Percentiles rank a stretch among this genome's conserved stretches.
phyloP scores from a whole-genome alignment of 2,113 vertebrate genomes.

The Dermatemys mawii region DNA sequence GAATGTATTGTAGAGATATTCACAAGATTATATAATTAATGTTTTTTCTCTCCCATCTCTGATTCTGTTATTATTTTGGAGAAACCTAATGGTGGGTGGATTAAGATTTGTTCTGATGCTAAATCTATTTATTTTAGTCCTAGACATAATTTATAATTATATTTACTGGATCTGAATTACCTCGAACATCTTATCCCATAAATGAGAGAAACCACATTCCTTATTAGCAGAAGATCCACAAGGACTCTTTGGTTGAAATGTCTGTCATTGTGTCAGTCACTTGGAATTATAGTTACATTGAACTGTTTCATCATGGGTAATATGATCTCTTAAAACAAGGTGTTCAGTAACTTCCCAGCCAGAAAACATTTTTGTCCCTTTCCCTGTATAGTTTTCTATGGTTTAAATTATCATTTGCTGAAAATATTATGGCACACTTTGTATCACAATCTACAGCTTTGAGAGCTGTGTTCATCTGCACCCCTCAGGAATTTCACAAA shows the following conservation, averaged over 20 bases:
- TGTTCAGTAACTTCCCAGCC: conserved; percentile 9
- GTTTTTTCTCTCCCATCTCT: neutral
- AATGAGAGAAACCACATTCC: neutral
- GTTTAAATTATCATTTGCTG: conserved; percentile 52
- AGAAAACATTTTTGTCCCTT: conserved; percentile 18
- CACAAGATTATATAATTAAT: neutral
- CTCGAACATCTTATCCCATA: conserved; percentile 15
- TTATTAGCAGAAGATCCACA: conserved; percentile 3
- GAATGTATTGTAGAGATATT: neutral
- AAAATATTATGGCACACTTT: conserved; percentile 39
- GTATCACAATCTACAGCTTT: conserved; percentile 26
- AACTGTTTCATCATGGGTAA: neutral
- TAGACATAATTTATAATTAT: conserved; percentile 29
- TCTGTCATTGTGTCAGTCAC: neutral
- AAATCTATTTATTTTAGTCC: conserved; percentile 48
- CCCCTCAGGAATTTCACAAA: conserved; percentile 35
- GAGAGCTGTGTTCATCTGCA: conserved; percentile 1
- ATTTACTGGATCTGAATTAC: conserved; percentile 14
- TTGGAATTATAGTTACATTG: conserved; percentile 22
- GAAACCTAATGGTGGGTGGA: neutral
- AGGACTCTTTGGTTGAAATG: conserved; percentile 15
- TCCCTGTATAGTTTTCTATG: neutral
- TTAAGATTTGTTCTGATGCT: conserved; percentile 46
- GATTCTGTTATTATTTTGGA: conserved; percentile 29
- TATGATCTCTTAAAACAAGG: conserved; percentile 18